A percentile compares a stretch with the other conserved stretches of the same genome.
phyloP scores from a whole-genome alignment of 2,113 vertebrate genomes.

The Toxotes jaculatrix region DNA sequence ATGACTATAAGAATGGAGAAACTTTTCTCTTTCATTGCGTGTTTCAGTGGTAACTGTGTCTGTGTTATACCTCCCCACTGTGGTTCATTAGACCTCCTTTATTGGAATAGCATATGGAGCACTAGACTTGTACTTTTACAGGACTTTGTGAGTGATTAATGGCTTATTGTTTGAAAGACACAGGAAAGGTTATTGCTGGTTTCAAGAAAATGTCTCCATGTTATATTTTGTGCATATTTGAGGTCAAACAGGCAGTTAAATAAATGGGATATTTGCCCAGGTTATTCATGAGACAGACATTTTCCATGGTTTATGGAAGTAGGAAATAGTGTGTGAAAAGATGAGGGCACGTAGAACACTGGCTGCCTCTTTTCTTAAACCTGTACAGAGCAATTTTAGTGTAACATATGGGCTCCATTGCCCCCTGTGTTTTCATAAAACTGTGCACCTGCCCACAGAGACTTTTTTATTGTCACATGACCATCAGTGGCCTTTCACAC shows the following conservation, averaged over 20 bases:
- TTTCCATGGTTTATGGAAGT: slow-evolving; percentile 62
- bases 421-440: slow-evolving; percentile 58
- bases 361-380: slow-evolving; percentile 38
- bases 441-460: slow-evolving; percentile 75
- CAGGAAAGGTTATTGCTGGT: slow-evolving; percentile 48
- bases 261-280: slow-evolving; percentile 56
- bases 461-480: slow-evolving; percentile 55
- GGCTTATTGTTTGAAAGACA: slow-evolving; percentile 60
- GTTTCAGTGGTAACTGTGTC: slow-evolving; percentile 27
- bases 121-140: slow-evolving; percentile 20
- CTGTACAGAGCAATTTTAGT: slow-evolving; percentile 12
- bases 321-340: slow-evolving; percentile 57
- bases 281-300: slow-evolving; percentile 53
- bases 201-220: slow-evolving; percentile 50
- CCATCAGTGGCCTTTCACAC: slow-evolving; percentile 63
- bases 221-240: slow-evolving; percentile 68
- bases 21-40: slow-evolving; percentile 4
- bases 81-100: slow-evolving; percentile 37
- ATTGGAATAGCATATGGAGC: slow-evolving; percentile 52
- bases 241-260: slow-evolving; percentile 61
- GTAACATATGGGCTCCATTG: slow-evolving; percentile 10
- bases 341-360: slow-evolving; percentile 39
- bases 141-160: slow-evolving; percentile 46
- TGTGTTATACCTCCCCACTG: slow-evolving; percentile 27
- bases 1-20: slow-evolving; percentile 24